Percentiles rank a stretch among this genome's conserved stretches.
These are phyloP conservation scores for Medauroidea extradentata DNA, from an alignment of 1,140 invertebrate genomes.

Conservation along the genomic window DNA sequence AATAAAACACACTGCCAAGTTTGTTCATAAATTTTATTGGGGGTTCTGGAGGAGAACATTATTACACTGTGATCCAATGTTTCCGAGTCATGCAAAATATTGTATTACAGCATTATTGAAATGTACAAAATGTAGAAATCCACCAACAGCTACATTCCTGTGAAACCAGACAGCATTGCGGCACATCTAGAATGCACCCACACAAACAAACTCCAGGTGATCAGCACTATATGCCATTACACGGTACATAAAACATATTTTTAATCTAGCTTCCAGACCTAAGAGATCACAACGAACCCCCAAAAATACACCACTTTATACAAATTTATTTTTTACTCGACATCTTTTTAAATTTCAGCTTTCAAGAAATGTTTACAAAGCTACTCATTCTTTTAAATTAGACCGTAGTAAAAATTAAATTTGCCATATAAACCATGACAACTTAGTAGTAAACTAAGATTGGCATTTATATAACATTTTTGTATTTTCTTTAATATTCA, in stretches of 20 bases:
- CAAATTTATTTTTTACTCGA: constrained; percentile 16
- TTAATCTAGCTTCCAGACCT: too few relatives aligned
- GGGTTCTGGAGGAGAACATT: constrained; percentile 14
- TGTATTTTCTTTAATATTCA: constrained; percentile 18
- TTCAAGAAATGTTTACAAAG: constrained; percentile 16
- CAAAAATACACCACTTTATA: constrained; percentile 21
- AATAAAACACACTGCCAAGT: neutral
- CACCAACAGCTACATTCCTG: constrained; percentile 11
- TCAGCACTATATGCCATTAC: too few relatives aligned
- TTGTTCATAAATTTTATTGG: constrained; percentile 17
- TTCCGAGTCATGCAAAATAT: constrained; percentile 11
- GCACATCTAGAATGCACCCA: too few relatives aligned
- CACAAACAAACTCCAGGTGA: too few relatives aligned
- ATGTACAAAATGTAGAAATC: constrained; percentile 21
- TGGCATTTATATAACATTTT: constrained; percentile 18
- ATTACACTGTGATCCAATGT: constrained; percentile 11
- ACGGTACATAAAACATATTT: too few relatives aligned
- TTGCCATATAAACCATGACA: constrained; percentile 17
- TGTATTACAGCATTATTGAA: constrained; percentile 16
- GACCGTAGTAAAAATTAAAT: constrained; percentile 21
- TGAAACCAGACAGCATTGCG: constrained; percentile 10
- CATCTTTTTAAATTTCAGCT: constrained; percentile 5
- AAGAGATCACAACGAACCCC: constrained; percentile 5
- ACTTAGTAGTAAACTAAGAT: constrained; percentile 30
- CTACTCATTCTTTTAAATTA: constrained; percentile 21